phyloP scores from a whole-genome alignment of 2,113 vertebrate genomes.

The Noctilio leporinus region DNA sequence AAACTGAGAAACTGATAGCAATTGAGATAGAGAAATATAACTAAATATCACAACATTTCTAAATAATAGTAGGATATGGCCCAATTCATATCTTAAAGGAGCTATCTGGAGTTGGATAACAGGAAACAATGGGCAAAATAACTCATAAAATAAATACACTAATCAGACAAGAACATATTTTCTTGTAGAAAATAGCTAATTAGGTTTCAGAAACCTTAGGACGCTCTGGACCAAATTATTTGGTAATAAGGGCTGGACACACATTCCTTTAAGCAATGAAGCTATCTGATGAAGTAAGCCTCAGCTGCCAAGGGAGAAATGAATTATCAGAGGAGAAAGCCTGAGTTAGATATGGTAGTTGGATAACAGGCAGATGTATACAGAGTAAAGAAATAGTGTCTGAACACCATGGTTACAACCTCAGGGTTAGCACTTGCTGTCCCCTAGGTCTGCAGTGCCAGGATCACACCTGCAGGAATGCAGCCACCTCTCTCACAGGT shows the following conservation, averaged over 20 bases:
- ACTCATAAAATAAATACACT: not conserved
- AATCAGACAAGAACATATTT: not conserved
- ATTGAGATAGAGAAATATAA: not conserved
- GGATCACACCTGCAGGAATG: no score
- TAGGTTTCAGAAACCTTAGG: not conserved
- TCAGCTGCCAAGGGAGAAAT: not conserved
- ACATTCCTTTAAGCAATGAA: not conserved
- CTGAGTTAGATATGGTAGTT: not conserved
- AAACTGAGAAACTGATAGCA: not conserved
- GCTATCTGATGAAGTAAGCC: not conserved
- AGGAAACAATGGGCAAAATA: not conserved
- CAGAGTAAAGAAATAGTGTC: not conserved
- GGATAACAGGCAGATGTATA: not conserved
- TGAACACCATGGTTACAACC: fast-evolving
- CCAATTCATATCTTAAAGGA: not conserved
- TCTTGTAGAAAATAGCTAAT: not conserved
- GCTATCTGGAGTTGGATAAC: not conserved
- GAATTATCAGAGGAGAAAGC: not conserved
- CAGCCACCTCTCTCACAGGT: not conserved
- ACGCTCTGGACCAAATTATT: not conserved
- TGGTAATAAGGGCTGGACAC: not conserved
- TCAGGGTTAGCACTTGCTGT: no score
- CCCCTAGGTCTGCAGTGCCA: not conserved
- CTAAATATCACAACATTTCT: not conserved
- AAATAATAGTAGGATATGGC: not conserved